These are phyloP conservation scores for Phalloptychus januarius DNA, from an alignment of 2,797 vertebrate genomes.

Conservation along the genomic window DNA sequence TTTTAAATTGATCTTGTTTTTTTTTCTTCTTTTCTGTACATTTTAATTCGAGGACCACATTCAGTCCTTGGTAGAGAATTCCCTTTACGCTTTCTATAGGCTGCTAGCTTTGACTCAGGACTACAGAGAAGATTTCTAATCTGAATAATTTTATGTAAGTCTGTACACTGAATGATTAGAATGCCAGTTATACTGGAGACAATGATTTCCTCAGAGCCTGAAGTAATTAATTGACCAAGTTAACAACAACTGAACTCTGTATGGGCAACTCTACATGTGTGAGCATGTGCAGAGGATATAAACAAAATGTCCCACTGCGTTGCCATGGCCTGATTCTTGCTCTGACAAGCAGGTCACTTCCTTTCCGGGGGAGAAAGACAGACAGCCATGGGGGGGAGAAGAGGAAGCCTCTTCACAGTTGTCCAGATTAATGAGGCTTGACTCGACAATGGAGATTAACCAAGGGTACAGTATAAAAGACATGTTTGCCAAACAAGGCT, in stretches of 20 bases:
- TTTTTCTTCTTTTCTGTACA: constrained; percentile 17
- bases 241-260: not conserved
- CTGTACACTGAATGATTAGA: not conserved
- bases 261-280: constrained; percentile 5
- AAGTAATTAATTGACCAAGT: constrained; percentile 4
- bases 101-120: not conserved
- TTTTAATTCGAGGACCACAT: constrained; percentile 33
- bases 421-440: constrained; percentile 73
- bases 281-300: constrained; percentile 28
- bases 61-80: constrained; percentile 30
- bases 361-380: constrained; percentile 60
- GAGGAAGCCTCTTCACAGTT: constrained; percentile 64
- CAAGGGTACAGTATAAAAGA: constrained; percentile 64
- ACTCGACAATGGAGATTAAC: constrained; percentile 74
- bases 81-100: constrained; percentile 6
- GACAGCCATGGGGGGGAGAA: constrained; percentile 47
- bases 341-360: constrained; percentile 79
- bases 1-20: not conserved
- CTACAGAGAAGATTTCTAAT: not conserved
- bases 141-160: not conserved
- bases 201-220: not conserved
- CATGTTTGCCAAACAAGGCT: constrained; percentile 69
- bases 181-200: not conserved
- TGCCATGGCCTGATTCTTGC: constrained; percentile 74
- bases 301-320: constrained; percentile 71